phyloP scores from a whole-genome alignment of 2,888 invertebrate species.

The Tetrapedia diversipes region DNA sequence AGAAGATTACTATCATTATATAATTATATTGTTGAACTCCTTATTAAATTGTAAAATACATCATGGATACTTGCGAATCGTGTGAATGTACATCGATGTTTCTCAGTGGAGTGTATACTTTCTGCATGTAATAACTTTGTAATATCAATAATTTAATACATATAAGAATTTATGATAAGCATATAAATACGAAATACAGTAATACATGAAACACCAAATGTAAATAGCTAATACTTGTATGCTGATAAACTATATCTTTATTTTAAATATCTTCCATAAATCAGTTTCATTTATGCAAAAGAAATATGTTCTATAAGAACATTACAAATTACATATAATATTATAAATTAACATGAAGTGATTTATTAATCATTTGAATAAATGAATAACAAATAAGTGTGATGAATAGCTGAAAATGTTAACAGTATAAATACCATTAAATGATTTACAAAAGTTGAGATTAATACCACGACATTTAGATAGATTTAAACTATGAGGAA shows the following conservation, averaged over 20 bases:
- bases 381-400: neutral
- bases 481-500: conserved; percentile 6
- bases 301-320: conserved; percentile 12
- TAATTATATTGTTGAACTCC: conserved; percentile 56
- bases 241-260: conserved; percentile 57
- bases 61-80: conserved; percentile 47
- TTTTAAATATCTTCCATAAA: conserved; percentile 54
- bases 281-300: conserved; percentile 32
- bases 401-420: conserved; percentile 1
- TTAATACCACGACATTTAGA: neutral
- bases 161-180: conserved; percentile 32
- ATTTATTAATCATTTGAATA: neutral
- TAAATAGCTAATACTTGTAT: conserved; percentile 60
- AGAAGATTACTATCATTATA: conserved; percentile 47
- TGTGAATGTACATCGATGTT: conserved; percentile 54
- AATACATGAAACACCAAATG: conserved; percentile 55
- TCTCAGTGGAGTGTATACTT: conserved; percentile 43
- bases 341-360: neutral
- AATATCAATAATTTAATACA: conserved; percentile 53
- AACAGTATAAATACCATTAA: conserved; percentile 16
- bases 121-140: conserved; percentile 60
- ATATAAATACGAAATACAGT: conserved; percentile 49
- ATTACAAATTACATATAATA: too few species aligned
- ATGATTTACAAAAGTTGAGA: conserved; percentile 8
- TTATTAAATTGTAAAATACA: conserved; percentile 62